A percentile compares a stretch with the other conserved stretches of the same genome.
These are phyloP conservation scores for Anguilla marmorata DNA, from an alignment of 2,797 vertebrate species.

Conservation along the genomic window DNA sequence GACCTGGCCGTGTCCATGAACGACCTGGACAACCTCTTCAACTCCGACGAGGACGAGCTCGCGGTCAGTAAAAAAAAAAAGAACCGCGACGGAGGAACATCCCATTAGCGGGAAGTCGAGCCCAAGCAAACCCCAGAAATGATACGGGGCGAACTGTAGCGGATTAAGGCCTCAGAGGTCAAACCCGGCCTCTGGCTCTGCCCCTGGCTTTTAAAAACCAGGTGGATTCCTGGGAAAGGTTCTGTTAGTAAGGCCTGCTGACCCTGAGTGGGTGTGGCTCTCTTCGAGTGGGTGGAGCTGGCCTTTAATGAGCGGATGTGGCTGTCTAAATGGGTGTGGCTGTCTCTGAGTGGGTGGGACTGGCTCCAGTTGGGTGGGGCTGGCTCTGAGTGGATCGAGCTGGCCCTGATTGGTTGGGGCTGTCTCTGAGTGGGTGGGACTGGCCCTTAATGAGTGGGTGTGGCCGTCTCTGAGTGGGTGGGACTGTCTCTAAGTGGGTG, in stretches of 20 bases:
- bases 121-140: conserved; percentile 20
- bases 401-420: not conserved
- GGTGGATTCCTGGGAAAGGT: not conserved
- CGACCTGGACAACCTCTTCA: conserved; percentile 99
- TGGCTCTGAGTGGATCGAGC: too few species aligned
- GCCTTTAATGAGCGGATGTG: not conserved
- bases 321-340: not conserved
- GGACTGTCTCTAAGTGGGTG: too few species aligned
- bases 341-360: too few species aligned
- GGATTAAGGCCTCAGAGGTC: not conserved
- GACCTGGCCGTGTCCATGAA: conserved; percentile 95
- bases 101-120: conserved; percentile 40
- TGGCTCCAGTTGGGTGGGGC: too few species aligned
- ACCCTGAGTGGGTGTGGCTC: too few species aligned
- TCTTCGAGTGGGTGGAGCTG: too few species aligned
- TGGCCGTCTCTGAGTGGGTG: too few species aligned
- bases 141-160: not conserved
- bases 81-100: conserved; percentile 18
- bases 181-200: not conserved
- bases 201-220: not conserved
- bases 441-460: too few species aligned
- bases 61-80: conserved; percentile 76
- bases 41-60: conserved; percentile 96
- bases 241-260: not conserved
- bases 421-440: too few species aligned